Percentiles rank a stretch among this genome's conserved stretches.
These are phyloP conservation scores for Stichopus horrens DNA, from an alignment of 53 echinoderm and acorn worm genomes.

Conservation along the genomic window DNA sequence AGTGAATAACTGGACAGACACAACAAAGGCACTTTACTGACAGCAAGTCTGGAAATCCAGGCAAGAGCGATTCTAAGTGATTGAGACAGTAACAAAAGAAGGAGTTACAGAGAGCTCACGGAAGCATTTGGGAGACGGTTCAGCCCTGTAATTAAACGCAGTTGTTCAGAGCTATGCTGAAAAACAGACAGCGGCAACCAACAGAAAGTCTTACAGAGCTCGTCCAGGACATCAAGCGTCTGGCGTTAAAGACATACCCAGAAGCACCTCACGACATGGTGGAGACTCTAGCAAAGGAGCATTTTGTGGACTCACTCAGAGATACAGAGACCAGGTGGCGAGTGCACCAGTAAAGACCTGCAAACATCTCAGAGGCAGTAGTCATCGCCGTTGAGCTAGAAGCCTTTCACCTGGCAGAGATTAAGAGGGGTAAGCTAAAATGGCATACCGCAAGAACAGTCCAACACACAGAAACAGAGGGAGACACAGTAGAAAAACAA, in stretches of 20 bases:
- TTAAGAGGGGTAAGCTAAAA: not conserved
- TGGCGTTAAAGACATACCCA: constrained; percentile 43
- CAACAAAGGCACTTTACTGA: not conserved
- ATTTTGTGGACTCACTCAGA: constrained; percentile 52
- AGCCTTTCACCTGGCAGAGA: constrained; percentile 7
- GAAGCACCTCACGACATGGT: constrained; percentile 37
- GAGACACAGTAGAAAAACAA: not conserved
- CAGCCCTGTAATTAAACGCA: not conserved
- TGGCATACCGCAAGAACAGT: not conserved
- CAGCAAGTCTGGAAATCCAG: not conserved
- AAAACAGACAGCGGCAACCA: not conserved
- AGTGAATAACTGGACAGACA: constrained; percentile 49
- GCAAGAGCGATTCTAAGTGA: constrained; percentile 9
- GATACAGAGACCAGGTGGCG: constrained; percentile 48
- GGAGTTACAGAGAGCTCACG: not conserved
- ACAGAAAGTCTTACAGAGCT: not conserved
- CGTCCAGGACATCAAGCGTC: constrained; percentile 28
- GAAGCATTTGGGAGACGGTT: not conserved
- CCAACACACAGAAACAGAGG: too few species aligned
- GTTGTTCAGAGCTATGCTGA: constrained; percentile 8
- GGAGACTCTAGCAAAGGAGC: constrained; percentile 48
- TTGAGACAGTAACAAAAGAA: not conserved
- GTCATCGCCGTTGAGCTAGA: too few species aligned
- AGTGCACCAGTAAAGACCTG: constrained; percentile 20
- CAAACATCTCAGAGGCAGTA: not conserved